Evolutionary conservation across 2,888 invertebrate genomes (phyloP), one percentile per base, ranked within the genome.

Genomic region (Troides oblongomaculatus): DNA sequence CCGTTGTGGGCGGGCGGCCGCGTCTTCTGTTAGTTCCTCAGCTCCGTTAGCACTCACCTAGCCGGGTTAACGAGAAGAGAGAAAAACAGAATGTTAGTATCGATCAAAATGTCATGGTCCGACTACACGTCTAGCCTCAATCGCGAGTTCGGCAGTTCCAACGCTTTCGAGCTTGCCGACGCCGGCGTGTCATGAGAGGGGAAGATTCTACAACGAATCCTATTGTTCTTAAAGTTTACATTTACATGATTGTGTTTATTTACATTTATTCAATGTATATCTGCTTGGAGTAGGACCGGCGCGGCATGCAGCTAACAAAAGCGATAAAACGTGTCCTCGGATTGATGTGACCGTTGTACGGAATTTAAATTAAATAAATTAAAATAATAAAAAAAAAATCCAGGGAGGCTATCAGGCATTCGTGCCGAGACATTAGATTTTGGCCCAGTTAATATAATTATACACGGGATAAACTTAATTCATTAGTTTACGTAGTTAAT

Each of bases 31-130:
- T 92, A 92, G 88, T 91, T 88, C 91, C 90, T 86, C 92, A 85
- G 87, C 90, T 93, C 93, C 93, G 94, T 95, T 95, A 95, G 95
- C 95, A 95, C 95, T 95, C 95, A 95, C 95, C 95, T 95, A 95
- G 94, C 94, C 94, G 93, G 93, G 94, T 94, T 94, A 94, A 94
- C 94, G 93, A 94, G 94, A 94, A 94, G 94, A 94, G 93, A 94
- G 93, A 93, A 94, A 46, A 94, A 94, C 94, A 94, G 94, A 93
- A 94, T 94, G 94, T 94, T 94, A 94, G 94, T 94, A 93, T 92
- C 88, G 91, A 87, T 91, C 92, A 84, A 88, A 91, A 92, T 90
- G 90, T 88, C 89, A 87, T 88, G 87, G 87, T 88, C 89, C 90
- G 89, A 88, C 84, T 85, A 89, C 88, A 87, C 88, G 84, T 83